Evolutionary conservation across 2,888 invertebrate species (phyloP).

Genomic region (Adelphocoris suturalis): DNA sequence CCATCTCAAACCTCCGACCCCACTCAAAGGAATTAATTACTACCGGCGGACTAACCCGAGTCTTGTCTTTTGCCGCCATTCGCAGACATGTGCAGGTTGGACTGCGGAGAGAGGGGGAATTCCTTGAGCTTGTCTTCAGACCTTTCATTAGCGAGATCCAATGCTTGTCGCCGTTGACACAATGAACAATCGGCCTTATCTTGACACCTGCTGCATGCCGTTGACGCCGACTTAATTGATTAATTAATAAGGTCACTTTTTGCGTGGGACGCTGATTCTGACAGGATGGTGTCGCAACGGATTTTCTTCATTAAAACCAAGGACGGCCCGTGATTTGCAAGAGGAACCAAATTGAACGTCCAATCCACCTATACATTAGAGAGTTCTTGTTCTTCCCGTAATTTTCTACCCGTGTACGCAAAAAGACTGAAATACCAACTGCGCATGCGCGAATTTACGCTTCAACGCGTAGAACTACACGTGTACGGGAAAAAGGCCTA

Average conservation of each 20-base stretch:
- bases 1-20: background rate
- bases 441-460: no score
- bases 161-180: constrained; percentile 20
- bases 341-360: no score
- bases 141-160: constrained; percentile 39
- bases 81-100: background rate
- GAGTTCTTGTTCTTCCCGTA: no score
- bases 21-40: constrained; percentile 38
- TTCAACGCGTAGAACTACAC: no score
- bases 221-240: constrained; percentile 32
- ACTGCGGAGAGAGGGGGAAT: background rate
- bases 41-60: background rate
- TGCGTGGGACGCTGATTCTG: constrained; percentile 3
- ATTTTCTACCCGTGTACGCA: no score
- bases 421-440: no score
- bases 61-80: constrained; percentile 22
- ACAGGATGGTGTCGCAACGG: background rate
- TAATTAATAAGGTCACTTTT: constrained; percentile 26
- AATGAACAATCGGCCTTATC: constrained; percentile 41
- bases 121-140: background rate
- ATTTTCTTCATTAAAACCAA: background rate
- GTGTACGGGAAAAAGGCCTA: no score
- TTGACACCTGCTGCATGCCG: constrained; percentile 41
- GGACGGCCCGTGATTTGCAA: no score
- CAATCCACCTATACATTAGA: no score